Evolutionary conservation across 1,140 invertebrate species (phyloP).

Genomic region (Leptoteleia sp.): DNA sequence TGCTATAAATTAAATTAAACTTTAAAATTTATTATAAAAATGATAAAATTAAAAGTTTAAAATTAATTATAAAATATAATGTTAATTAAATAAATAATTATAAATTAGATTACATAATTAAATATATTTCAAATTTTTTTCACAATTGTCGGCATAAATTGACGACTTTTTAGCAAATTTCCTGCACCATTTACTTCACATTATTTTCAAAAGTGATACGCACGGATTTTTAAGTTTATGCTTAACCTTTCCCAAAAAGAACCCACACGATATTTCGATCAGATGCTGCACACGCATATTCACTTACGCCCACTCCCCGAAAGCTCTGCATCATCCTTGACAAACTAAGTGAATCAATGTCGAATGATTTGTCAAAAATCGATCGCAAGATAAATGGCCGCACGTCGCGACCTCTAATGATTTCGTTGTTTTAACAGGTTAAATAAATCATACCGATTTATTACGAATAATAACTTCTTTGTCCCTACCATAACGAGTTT

Average conservation of each 20-base stretch:
- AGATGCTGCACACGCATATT: slow-evolving; percentile 36
- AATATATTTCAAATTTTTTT: no score
- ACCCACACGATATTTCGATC: slow-evolving; percentile 53
- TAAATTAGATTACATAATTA: no score
- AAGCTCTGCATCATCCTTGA: slow-evolving; percentile 49
- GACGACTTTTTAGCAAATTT: no score
- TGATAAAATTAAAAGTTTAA: no score
- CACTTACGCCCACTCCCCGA: slow-evolving; percentile 35
- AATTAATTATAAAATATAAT: no score
- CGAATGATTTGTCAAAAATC: slow-evolving; percentile 66
- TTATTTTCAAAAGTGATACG: slow-evolving; percentile 15
- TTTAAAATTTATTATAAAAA: no score
- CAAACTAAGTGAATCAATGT: slow-evolving; percentile 58
- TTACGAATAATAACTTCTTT: slow-evolving; percentile 67
- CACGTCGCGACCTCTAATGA: slow-evolving; percentile 45
- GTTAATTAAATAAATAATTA: not conserved
- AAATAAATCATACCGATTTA: slow-evolving; percentile 68
- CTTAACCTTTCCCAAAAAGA: slow-evolving; percentile 32
- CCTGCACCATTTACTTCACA: no score
- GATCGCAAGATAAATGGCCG: slow-evolving; percentile 58
- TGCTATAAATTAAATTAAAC: no score
- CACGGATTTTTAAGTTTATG: not conserved
- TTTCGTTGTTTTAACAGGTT: slow-evolving; percentile 57
- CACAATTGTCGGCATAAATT: no score
- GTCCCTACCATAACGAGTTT: slow-evolving; percentile 68